A percentile compares a stretch with the other conserved stretches of the same genome.
Evolutionary conservation across 2,113 vertebrate species (phyloP).

Genomic region (Tinamus guttatus): DNA sequence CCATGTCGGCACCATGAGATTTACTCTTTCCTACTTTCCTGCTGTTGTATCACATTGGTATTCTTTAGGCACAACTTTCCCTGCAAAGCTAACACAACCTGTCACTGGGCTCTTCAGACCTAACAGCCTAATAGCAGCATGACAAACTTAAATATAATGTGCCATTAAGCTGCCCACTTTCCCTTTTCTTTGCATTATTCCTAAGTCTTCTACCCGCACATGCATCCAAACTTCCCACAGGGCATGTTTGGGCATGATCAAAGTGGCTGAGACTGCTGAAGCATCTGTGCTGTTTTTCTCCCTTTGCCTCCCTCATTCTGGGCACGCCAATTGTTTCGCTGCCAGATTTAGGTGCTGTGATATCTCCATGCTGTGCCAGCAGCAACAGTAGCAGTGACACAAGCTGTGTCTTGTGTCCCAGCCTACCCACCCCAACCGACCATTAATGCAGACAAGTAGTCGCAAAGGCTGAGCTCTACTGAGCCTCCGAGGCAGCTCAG

Average conservation of each 20-base stretch:
- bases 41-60: background rate
- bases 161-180: rapidly evolving
- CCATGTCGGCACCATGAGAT: background rate
- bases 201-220: rapidly evolving
- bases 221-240: rapidly evolving
- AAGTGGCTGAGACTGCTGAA: background rate
- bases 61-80: background rate
- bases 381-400: background rate
- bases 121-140: background rate
- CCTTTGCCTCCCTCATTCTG: background rate
- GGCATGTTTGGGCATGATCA: rapidly evolving
- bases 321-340: rapidly evolving
- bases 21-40: background rate
- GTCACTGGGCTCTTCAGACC: background rate
- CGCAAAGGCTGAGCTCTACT: background rate
- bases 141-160: rapidly evolving
- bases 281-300: background rate
- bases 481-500: background rate
- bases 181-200: background rate
- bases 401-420: background rate
- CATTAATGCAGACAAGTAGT: background rate
- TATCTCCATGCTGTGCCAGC: rapidly evolving
- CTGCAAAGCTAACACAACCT: background rate
- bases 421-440: background rate
- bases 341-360: background rate